A percentile compares a stretch with the other conserved stretches of the same genome.
Conservation (phyloP, 1,140 invertebrate species). For the Trichonephila clavata region DNA sequence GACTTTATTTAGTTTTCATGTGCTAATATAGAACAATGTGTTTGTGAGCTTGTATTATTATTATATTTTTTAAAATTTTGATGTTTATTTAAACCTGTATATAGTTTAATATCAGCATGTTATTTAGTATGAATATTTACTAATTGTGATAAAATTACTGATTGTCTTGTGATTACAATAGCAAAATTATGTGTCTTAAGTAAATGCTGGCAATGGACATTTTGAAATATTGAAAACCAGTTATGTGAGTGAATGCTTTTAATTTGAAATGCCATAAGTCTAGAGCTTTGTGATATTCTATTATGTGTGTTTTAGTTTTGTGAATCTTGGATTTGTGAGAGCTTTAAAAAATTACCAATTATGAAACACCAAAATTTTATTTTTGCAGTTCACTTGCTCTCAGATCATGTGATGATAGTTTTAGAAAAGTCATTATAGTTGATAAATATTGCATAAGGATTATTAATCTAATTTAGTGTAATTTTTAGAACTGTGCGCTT, state of each 20-base stretch:
- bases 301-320: neutral
- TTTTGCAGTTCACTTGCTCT: too few relatives aligned
- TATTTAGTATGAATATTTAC: constrained; percentile 7
- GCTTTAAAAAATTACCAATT: neutral
- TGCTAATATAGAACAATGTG: neutral
- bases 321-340: neutral
- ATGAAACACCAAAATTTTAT: too few relatives aligned
- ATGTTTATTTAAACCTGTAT: constrained; percentile 25
- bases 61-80: neutral
- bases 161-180: constrained; percentile 4
- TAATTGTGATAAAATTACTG: constrained; percentile 18
- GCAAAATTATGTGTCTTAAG: neutral
- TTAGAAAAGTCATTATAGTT: too few relatives aligned
- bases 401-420: too few relatives aligned
- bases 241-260: neutral
- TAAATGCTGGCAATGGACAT: neutral
- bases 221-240: neutral
- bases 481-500: too few relatives aligned
- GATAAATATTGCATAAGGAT: too few relatives aligned
- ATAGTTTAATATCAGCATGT: constrained; percentile 1
- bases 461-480: too few relatives aligned
- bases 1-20: neutral
- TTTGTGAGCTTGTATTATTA: neutral
- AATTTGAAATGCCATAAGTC: constrained; percentile 4
- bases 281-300: neutral